A percentile compares a stretch with the other conserved stretches of the same genome.
These are phyloP conservation scores for Watsonalla binaria DNA, from an alignment of 2,888 invertebrate genomes.

Conservation along the genomic window DNA sequence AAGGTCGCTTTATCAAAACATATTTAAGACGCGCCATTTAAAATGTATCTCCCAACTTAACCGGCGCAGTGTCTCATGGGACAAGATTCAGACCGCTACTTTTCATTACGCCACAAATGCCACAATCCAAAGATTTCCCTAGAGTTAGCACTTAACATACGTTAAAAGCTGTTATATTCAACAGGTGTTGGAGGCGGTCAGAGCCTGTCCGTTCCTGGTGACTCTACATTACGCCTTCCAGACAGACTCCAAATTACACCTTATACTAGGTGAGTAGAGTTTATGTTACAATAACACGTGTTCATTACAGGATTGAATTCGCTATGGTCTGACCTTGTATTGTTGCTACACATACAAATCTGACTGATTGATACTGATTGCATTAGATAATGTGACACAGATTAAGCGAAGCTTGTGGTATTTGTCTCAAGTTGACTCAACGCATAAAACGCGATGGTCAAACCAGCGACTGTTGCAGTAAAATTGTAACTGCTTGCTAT, in stretches of 20 bases:
- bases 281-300: conserved; percentile 6
- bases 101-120: conserved; percentile 2
- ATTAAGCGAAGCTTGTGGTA: no score
- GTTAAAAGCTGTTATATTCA: conserved; percentile 14
- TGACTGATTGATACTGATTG: no score
- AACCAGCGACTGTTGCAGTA: no score
- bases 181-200: conserved; percentile 94
- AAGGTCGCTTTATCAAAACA: no score
- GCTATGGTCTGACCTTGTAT: not conserved
- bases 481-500: no score
- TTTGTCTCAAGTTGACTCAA: no score
- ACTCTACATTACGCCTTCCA: conserved; percentile 99
- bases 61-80: conserved; percentile 17
- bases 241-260: conserved; percentile 96
- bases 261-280: conserved; percentile 91
- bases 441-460: no score
- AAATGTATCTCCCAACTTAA: not conserved
- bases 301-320: not conserved
- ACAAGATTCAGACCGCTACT: conserved; percentile 10
- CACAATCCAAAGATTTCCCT: not conserved
- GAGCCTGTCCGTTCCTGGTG: conserved; percentile 96
- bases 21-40: not conserved
- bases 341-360: not conserved
- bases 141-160: not conserved
- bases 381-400: no score